Evolutionary conservation across 1,140 invertebrate species (phyloP).

Genomic region (Dinoponera quadriceps): DNA sequence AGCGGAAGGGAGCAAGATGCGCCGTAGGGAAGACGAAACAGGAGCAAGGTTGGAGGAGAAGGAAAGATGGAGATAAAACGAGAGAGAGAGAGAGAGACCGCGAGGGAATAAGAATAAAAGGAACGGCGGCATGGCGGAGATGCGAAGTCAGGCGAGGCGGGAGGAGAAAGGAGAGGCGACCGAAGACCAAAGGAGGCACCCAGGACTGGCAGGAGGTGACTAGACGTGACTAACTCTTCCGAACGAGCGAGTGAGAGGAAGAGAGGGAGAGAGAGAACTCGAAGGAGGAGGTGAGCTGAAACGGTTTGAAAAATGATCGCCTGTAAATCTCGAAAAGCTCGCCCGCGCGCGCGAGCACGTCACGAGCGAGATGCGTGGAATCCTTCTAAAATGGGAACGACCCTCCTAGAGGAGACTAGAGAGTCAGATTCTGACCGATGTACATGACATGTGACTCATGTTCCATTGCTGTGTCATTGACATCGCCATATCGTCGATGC

Average conservation of each 20-base stretch:
- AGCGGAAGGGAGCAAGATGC: conserved; percentile 41
- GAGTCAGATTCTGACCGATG: background rate
- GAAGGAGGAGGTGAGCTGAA: conserved; percentile 22
- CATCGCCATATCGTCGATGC: background rate
- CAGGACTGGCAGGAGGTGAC: conserved; percentile 64
- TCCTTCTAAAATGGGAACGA: conserved; percentile 53
- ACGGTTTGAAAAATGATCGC: conserved; percentile 69
- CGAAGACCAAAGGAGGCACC: conserved; percentile 42
- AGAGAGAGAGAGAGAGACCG: conserved; percentile 54
- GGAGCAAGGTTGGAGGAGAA: conserved; percentile 67
- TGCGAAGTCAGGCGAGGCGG: conserved; percentile 50
- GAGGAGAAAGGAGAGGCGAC: conserved; percentile 51
- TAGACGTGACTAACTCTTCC: conserved; percentile 72
- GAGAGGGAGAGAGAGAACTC: conserved; percentile 36
- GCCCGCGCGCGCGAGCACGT: conserved; percentile 4
- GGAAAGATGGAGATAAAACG: conserved; percentile 53
- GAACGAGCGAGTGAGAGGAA: conserved; percentile 32
- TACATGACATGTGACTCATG: conserved; percentile 40
- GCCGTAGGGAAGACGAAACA: conserved; percentile 64
- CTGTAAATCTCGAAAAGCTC: conserved; percentile 63
- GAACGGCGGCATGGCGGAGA: conserved; percentile 32
- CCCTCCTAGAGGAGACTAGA: conserved; percentile 14
- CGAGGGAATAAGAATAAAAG: conserved; percentile 68
- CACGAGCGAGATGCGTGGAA: conserved; percentile 50
- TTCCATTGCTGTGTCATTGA: conserved; percentile 14